Base-by-base conservation (phyloP, 2,797 vertebrate genomes). In the Urosaurus nigricauda region DNA sequence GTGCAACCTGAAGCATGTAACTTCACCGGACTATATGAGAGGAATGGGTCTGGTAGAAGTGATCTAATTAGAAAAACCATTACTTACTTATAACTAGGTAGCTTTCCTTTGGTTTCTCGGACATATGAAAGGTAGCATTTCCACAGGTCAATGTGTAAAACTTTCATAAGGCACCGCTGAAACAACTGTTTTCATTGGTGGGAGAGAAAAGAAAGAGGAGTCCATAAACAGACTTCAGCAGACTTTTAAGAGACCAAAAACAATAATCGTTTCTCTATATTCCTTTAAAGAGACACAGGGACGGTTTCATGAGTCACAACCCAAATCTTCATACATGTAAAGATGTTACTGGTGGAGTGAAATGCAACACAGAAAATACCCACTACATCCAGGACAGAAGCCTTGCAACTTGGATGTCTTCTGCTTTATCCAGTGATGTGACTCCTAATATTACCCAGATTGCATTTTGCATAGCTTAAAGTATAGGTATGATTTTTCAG, bases 151-250 rank as follows among this genome's bases (percentile, higher is more conserved):
- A 99, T 99, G 97, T 99, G 99, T 94, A 99, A 98, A 94, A 99
- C 99, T 97, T 99, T 99, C 99, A 99, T 99, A 95, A 99, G 98
- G 96, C 99, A 99, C 97, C 99, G 98, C 96, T 99, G 99, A 98
- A 99, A 99, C 93, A 99, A 96, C 99, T 99, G 95, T 88, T 94
- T 94, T 94, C 63, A 95, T 83, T 96, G 81, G 88, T 43, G 91
- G 96, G 93, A 94, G 96, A 93, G 94, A 96, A 0, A 96, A 0
- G 88, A 90, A 94, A 95, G 90, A 96, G 93, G 90, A 94, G 90
- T 92, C 73, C 53, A 91, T 94, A 71, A 93, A 90, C 0, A 84
- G 13, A 32, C 29, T 89, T 91, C 90, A 92, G 91, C 5, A 68
- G 37, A 73, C 35, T 86, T 87, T 85, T 88, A 40, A 24, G 19